These are phyloP conservation scores for Microtus pennsylvanicus DNA, from an alignment of 2,113 vertebrate species.

Conservation along the genomic window DNA sequence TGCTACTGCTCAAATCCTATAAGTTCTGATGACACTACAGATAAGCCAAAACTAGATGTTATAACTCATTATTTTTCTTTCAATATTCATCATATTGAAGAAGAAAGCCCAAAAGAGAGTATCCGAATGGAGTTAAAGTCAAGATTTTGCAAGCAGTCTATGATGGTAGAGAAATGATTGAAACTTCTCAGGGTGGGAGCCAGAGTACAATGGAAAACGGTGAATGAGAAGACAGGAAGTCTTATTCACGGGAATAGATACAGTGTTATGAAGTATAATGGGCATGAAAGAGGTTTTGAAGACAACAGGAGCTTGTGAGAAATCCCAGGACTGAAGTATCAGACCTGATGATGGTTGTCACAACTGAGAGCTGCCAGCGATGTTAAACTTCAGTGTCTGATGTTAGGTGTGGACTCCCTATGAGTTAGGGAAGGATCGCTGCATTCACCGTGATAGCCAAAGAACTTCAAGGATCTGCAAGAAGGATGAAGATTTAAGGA, in stretches of 20 bases:
- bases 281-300: not conserved
- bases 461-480: not conserved
- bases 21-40: not conserved
- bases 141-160: not conserved
- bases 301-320: not conserved
- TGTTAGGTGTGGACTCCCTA: not conserved
- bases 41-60: not conserved
- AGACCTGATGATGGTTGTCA: not conserved
- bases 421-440: not conserved
- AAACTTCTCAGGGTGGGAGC: not conserved
- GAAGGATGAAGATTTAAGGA: not conserved
- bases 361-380: not conserved
- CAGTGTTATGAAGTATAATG: not conserved
- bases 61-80: not conserved
- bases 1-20: not conserved
- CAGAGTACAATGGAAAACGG: not conserved
- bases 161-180: not conserved
- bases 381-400: not conserved
- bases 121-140: not conserved
- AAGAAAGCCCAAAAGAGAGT: not conserved
- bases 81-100: not conserved
- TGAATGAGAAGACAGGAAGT: not conserved
- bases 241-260: not conserved
- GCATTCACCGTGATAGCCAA: not conserved
- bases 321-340: accelerated